Base-by-base conservation (phyloP, 1,140 invertebrate genomes). In the Chymomyza costata region DNA sequence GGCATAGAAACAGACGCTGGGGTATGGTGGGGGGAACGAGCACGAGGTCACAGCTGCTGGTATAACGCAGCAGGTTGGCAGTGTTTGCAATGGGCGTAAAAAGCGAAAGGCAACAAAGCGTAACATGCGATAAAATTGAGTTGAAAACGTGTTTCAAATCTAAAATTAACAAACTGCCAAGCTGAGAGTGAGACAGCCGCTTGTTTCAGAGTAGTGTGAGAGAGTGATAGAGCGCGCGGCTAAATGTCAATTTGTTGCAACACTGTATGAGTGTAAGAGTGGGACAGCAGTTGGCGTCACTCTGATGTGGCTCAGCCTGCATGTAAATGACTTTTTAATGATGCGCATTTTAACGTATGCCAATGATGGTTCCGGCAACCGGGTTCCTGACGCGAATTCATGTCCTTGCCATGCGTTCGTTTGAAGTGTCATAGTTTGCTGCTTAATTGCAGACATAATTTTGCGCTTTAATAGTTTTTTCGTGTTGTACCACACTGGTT, bases 101-200 rank as follows among this genome's bases (percentile, higher is more conserved):
- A 67, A 73, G 73, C 73, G 71, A 78, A 50, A 80, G 69, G 60
- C 74, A 82, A 59, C 74, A 74, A 66, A 76, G 74, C 74, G 74
- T 81, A 82, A 81, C 74, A 81, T 81, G 74, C 74, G 74, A 81
- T 81, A 81, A 81, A 81, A 81, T 81, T 81, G 69, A 81, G 69
- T 69, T 58, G 69, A 51, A 74, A 73, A 81, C 74, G 74, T 81
- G 74, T 81, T 62, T 81, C 74, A 81, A 81, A 81, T 81, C 76
- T 74, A 49, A 81, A 81, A 81, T 81, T 81, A 81, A 81, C 74
- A 66, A 74, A 61, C 67, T 56, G 64, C 50, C 61, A 31, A 10
- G 5, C 5, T 6, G 25, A 6, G 5, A 28, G 25, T 28, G 25
- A 28, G 25, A 28, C 25, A 10, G 25, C 5, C n/a, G n/a, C n/a